A percentile compares a stretch with the other conserved stretches of the same genome.
These are phyloP conservation scores for Podarcis cretensis DNA, from an alignment of 2,113 vertebrate species.

Conservation along the genomic window DNA sequence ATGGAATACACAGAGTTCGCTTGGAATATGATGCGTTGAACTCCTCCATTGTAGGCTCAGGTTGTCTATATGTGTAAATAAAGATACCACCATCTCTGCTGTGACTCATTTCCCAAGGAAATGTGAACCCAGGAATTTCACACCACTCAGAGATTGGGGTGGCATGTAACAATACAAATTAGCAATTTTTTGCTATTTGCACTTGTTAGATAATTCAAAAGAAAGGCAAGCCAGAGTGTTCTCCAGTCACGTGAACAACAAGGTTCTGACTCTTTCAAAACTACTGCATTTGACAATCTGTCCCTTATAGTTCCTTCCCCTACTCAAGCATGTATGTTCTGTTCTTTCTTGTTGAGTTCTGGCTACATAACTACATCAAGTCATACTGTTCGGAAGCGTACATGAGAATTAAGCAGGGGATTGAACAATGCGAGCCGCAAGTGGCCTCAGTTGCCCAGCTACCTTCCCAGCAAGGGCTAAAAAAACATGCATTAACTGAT, in stretches of 20 bases:
- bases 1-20: too few relatives aligned
- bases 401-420: neutral
- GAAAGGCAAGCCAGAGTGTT: neutral
- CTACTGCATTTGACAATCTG: neutral
- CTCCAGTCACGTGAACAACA: neutral
- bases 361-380: neutral
- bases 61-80: too few relatives aligned
- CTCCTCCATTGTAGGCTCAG: too few relatives aligned
- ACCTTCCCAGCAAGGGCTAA: neutral
- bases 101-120: too few relatives aligned
- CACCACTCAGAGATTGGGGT: too few relatives aligned
- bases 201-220: neutral
- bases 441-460: neutral
- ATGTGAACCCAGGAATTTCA: too few relatives aligned
- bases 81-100: too few relatives aligned
- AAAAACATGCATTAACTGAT: neutral
- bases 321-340: neutral
- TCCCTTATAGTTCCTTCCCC: neutral
- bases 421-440: neutral
- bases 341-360: neutral
- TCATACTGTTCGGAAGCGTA: neutral
- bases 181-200: neutral
- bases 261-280: neutral
- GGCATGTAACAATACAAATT: neutral
- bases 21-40: too few relatives aligned